These are phyloP conservation scores for Nylanderia fulva DNA, from an alignment of 1,140 invertebrate genomes.

Conservation along the genomic window DNA sequence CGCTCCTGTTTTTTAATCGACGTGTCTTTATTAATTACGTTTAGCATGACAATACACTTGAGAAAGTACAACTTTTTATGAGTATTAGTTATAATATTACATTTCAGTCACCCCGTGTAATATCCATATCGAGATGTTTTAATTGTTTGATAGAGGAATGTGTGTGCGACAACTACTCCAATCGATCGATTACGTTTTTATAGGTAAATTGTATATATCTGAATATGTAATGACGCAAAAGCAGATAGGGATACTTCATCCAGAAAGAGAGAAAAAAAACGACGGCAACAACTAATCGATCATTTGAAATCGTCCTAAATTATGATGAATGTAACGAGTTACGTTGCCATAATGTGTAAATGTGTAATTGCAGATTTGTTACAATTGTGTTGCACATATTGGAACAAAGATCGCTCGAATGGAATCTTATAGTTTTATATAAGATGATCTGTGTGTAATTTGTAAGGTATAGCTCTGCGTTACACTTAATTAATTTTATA, in stretches of 20 bases:
- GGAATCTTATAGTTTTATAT: slow-evolving; percentile 52
- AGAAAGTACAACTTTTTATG: slow-evolving; percentile 50
- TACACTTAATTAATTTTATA: slow-evolving; percentile 50
- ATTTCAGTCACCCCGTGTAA: slow-evolving; percentile 20
- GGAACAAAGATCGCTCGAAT: slow-evolving; percentile 4
- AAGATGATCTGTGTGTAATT: slow-evolving; percentile 46
- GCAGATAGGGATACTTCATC: slow-evolving; percentile 51
- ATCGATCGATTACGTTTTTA: slow-evolving; percentile 24
- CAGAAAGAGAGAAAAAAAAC: slow-evolving; percentile 26
- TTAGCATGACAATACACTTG: slow-evolving; percentile 43
- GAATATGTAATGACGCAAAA: slow-evolving; percentile 26
- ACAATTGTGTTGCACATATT: not conserved
- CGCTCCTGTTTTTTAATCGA: slow-evolving; percentile 49
- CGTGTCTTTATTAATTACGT: slow-evolving; percentile 42
- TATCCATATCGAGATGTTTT: slow-evolving; percentile 36
- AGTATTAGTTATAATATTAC: slow-evolving; percentile 50
- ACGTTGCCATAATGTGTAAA: slow-evolving; percentile 37
- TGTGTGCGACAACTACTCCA: slow-evolving; percentile 16
- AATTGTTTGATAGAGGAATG: slow-evolving; percentile 10
- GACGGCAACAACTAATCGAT: not conserved
- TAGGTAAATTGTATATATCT: slow-evolving; percentile 59
- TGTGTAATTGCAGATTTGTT: slow-evolving; percentile 29
- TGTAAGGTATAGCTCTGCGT: slow-evolving; percentile 17
- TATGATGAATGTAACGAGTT: slow-evolving; percentile 2
- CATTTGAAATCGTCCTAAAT: not conserved